Conservation (phyloP, 2,113 vertebrate species). For the Hemiscyllium ocellatum region DNA sequence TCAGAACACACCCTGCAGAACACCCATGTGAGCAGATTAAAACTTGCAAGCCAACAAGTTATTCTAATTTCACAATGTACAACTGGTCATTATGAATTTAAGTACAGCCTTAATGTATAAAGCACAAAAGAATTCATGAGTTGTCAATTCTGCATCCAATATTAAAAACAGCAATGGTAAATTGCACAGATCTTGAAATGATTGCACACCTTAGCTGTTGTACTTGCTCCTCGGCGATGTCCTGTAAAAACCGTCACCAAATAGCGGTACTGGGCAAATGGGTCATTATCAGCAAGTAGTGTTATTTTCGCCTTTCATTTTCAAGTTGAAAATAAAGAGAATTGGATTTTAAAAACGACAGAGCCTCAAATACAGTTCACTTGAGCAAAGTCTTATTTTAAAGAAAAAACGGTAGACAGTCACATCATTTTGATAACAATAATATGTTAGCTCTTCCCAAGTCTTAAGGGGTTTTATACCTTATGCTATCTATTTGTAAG, state of each 20-base stretch:
- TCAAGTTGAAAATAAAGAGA: background rate
- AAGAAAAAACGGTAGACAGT: background rate
- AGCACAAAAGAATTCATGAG: background rate
- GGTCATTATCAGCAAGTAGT: conserved; percentile 81
- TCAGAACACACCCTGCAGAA: background rate
- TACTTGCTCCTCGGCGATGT: conserved; percentile 75
- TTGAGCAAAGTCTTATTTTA: background rate
- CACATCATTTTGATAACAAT: background rate
- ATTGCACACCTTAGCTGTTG: conserved; percentile 74
- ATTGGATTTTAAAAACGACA: background rate
- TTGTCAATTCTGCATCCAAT: background rate
- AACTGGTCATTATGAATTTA: background rate
- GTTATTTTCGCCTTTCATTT: conserved; percentile 75
- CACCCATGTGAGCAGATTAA: background rate
- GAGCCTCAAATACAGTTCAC: background rate
- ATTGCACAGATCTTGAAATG: background rate
- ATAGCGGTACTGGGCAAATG: conserved; percentile 80
- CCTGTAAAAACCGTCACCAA: conserved; percentile 80
- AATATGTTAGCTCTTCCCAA: background rate
- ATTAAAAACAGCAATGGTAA: background rate
- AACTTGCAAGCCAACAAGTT: background rate
- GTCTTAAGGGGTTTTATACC: background rate
- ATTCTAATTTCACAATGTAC: background rate
- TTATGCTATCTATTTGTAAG: background rate
- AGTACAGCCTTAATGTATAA: background rate